Evolutionary conservation across 2,888 invertebrate species (phyloP).

Genomic region (Gymnosoma rotundatum): DNA sequence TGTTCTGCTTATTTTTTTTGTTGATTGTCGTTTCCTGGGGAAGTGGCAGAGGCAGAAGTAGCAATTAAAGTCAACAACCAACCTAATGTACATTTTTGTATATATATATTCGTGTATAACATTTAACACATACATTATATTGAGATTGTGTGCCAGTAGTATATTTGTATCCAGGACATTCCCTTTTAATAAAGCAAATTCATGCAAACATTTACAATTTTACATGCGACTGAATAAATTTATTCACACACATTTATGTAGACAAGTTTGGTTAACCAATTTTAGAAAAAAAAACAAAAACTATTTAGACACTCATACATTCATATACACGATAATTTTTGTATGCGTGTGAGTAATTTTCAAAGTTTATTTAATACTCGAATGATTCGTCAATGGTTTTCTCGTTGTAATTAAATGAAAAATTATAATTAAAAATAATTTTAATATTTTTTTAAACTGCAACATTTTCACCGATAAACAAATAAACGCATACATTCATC

Average conservation of each 20-base stretch:
- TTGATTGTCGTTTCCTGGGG: conserved; percentile 22
- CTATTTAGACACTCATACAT: background rate
- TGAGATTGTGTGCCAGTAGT: background rate
- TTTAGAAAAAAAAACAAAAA: conserved; percentile 44
- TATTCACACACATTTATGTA: conserved; percentile 3
- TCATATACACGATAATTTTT: conserved; percentile 22
- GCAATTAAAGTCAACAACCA: conserved; percentile 45
- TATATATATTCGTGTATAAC: background rate
- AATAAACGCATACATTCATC: too few species aligned
- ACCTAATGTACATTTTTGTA: background rate
- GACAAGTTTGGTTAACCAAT: conserved; percentile 52
- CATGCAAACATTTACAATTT: background rate
- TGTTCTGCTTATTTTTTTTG: conserved; percentile 4
- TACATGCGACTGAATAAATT: conserved; percentile 3
- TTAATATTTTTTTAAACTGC: conserved; percentile 46
- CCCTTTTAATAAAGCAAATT: conserved; percentile 6
- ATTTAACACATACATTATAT: background rate
- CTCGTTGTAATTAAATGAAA: conserved; percentile 44
- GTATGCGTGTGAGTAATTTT: conserved; percentile 14
- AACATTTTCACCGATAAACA: conserved; percentile 21
- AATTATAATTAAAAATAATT: conserved; percentile 41
- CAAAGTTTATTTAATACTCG: conserved; percentile 20
- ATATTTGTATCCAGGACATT: conserved; percentile 25
- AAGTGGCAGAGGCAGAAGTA: conserved; percentile 4
- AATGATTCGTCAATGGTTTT: conserved; percentile 61